A percentile compares a stretch with the other conserved stretches of the same genome.
Evolutionary conservation across 2,113 vertebrate species (phyloP).

Genomic region (Sceloporus undulatus): DNA sequence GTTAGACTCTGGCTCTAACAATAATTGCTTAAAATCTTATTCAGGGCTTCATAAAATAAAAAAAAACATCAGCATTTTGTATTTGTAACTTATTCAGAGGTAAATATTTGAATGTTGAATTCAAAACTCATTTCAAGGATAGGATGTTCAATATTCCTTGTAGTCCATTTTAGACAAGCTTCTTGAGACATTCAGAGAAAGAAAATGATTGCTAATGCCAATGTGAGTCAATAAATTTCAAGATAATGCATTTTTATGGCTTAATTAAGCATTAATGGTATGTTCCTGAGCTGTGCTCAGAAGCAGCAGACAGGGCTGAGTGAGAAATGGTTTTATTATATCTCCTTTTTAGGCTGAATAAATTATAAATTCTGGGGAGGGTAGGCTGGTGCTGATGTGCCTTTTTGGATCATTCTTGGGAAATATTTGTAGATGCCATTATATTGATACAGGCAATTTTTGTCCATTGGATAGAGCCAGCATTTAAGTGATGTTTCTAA

Average conservation of each 20-base stretch:
- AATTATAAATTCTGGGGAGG: neutral
- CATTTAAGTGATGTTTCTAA: slow-evolving; percentile 20
- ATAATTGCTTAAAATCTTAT: neutral
- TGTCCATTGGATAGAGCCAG: neutral
- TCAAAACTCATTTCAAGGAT: neutral
- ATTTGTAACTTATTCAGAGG: slow-evolving; percentile 8
- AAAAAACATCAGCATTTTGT: neutral
- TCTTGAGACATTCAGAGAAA: neutral
- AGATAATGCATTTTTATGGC: slow-evolving; percentile 33
- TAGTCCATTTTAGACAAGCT: slow-evolving; percentile 11
- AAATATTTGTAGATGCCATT: slow-evolving; percentile 22
- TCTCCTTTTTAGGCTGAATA: neutral
- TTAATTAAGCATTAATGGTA: slow-evolving; percentile 37
- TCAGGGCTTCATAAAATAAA: neutral
- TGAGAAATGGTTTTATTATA: slow-evolving; percentile 29
- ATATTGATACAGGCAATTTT: slow-evolving; percentile 30
- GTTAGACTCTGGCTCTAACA: neutral
- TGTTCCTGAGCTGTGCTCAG: slow-evolving; percentile 34
- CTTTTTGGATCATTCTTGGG: slow-evolving; percentile 5
- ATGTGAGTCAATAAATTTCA: slow-evolving; percentile 5
- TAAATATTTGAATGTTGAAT: neutral
- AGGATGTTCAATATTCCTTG: neutral
- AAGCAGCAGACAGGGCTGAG: neutral
- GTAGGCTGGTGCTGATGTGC: neutral
- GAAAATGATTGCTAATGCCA: slow-evolving; percentile 28